A percentile compares a stretch with the other conserved stretches of the same genome.
phyloP scores from a whole-genome alignment of 1,140 invertebrate genomes.

The Lerema accius region DNA sequence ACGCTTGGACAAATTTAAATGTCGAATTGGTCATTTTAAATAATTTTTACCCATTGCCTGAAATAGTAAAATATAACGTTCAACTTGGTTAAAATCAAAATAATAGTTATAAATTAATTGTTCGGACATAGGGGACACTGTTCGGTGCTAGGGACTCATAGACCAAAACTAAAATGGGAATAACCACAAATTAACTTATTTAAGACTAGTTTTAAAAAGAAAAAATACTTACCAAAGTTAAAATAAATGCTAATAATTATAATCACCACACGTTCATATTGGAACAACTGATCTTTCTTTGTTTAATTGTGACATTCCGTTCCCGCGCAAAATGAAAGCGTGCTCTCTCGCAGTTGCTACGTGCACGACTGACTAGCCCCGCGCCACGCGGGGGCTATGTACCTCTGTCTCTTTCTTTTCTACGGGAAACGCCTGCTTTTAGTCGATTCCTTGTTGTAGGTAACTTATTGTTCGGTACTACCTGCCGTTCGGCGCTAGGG shows the following conservation, averaged over 20 bases:
- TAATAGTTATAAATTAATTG: background rate
- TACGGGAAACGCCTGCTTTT: background rate
- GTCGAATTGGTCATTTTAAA: too few species aligned
- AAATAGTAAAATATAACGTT: constrained; percentile 17
- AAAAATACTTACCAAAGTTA: background rate
- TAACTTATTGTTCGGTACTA: background rate
- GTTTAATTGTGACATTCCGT: background rate
- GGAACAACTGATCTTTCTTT: background rate
- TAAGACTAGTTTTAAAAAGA: background rate
- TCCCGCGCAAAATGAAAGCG: background rate
- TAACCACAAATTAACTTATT: constrained; percentile 3
- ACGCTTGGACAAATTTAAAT: too few species aligned
- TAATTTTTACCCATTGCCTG: too few species aligned
- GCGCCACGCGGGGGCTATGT: background rate
- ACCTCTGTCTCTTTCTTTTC: background rate
- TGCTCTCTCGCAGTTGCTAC: background rate
- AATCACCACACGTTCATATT: background rate
- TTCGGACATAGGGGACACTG: constrained; percentile 7
- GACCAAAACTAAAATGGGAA: constrained; percentile 3
- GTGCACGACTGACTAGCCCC: background rate
- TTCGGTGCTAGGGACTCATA: constrained; percentile 15
- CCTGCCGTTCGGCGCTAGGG: constrained; percentile 1
- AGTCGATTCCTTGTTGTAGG: background rate
- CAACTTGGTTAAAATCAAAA: background rate
- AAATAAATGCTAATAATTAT: background rate